phyloP scores from a whole-genome alignment of 2,113 vertebrate genomes.

The Lota lota region DNA sequence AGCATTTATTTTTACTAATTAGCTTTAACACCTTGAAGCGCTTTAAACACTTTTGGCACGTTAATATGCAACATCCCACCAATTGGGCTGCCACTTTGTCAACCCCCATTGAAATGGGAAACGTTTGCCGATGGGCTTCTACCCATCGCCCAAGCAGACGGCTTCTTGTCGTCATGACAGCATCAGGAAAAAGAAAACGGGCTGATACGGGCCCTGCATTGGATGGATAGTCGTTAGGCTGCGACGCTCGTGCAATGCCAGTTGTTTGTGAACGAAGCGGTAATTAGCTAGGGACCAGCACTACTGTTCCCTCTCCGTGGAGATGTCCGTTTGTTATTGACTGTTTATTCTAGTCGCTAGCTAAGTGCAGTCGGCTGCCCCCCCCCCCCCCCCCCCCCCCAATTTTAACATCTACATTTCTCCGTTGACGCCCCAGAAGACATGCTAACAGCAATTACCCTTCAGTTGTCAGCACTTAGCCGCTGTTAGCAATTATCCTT shows the following conservation, averaged over 20 bases:
- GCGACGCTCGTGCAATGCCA: conserved; percentile 23
- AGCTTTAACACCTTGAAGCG: conserved; percentile 13
- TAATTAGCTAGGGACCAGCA: conserved; percentile 53
- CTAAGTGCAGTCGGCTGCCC: conserved; percentile 48
- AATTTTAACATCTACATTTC: conserved; percentile 43
- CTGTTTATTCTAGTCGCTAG: conserved; percentile 58
- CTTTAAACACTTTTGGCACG: background rate
- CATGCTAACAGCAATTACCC: conserved; percentile 61
- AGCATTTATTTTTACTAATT: background rate
- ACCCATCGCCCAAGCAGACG: background rate
- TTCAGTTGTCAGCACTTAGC: conserved; percentile 51
- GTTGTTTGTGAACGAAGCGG: conserved; percentile 46
- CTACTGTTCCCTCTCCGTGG: conserved; percentile 40
- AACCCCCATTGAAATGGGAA: background rate
- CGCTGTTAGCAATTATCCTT: conserved; percentile 56
- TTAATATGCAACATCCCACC: conserved; percentile 4
- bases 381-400: conserved; percentile 14
- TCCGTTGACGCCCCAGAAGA: conserved; percentile 56
- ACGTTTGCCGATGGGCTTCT: background rate
- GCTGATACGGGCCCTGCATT: conserved; percentile 35
- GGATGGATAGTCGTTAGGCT: conserved; percentile 40
- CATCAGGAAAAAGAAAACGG: background rate
- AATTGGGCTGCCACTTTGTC: background rate
- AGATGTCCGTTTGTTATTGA: conserved; percentile 57
- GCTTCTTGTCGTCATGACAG: conserved; percentile 19